Conservation (phyloP, 2,888 invertebrate species). For the Chirona hameri region DNA sequence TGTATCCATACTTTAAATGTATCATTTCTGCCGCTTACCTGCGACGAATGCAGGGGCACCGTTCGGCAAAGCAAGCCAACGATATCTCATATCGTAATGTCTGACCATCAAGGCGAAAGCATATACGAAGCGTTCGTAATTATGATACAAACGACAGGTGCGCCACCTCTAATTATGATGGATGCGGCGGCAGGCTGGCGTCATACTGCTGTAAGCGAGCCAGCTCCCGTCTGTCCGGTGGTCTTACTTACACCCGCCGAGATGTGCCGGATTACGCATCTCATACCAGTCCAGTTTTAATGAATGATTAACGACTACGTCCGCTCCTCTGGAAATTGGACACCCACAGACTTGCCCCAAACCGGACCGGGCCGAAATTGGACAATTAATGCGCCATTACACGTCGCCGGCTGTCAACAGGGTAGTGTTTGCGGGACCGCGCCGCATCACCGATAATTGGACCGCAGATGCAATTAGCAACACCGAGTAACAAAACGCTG, state of each 20-base stretch:
- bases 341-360: neutral
- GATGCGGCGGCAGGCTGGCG: neutral
- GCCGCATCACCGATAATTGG: neutral
- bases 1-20: no score
- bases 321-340: neutral
- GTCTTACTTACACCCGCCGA: neutral
- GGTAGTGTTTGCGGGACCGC: neutral
- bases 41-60: no score
- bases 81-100: no score
- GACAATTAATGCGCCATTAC: slow-evolving; percentile 27
- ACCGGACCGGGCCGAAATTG: neutral
- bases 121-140: neutral
- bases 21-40: no score
- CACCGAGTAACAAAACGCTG: neutral
- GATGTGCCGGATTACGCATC: neutral
- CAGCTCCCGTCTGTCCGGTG: neutral
- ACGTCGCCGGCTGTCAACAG: neutral
- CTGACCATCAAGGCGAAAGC: neutral
- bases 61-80: no score
- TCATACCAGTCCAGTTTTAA: neutral
- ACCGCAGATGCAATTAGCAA: neutral
- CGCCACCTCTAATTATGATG: neutral
- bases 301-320: neutral
- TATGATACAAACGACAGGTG: neutral
- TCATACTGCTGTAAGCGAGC: neutral